Conservation (phyloP, 1,140 invertebrate species). For the Pachyrhynchus sulphureomaculatus region DNA sequence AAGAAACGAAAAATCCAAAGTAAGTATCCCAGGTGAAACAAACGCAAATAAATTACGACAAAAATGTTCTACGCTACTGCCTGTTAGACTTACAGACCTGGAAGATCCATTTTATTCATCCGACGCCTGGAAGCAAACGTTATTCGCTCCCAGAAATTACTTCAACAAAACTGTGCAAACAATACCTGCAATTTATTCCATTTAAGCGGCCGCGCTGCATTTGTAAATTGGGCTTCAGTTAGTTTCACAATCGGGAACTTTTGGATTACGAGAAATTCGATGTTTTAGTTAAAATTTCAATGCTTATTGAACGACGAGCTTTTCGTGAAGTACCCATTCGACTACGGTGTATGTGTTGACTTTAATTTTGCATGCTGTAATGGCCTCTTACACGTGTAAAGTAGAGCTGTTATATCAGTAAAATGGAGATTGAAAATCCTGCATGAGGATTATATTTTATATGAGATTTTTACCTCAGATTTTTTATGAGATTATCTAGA, state of each 20-base stretch:
- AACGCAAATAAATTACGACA: neutral
- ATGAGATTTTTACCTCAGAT: too few relatives aligned
- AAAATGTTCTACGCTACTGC: neutral
- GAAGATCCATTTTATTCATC: constrained; percentile 4
- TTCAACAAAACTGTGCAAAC: constrained; percentile 26
- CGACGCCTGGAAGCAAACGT: constrained; percentile 21
- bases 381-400: too few relatives aligned
- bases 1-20: too few relatives aligned
- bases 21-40: too few relatives aligned
- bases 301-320: neutral
- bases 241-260: neutral
- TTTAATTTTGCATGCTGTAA: too few relatives aligned
- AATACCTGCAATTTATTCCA: constrained; percentile 27
- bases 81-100: too few relatives aligned
- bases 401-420: too few relatives aligned
- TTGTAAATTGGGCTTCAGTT: constrained; percentile 10
- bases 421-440: too few relatives aligned
- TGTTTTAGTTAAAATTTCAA: neutral
- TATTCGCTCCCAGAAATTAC: constrained; percentile 24
- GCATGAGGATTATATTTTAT: too few relatives aligned
- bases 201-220: constrained; percentile 10
- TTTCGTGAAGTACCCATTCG: neutral
- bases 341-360: too few relatives aligned
- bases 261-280: neutral
- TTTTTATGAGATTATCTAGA: too few relatives aligned